A percentile compares a stretch with the other conserved stretches of the same genome.
These are phyloP conservation scores for Rhineura floridana DNA, from an alignment of 2,113 vertebrate genomes.

Conservation along the genomic window DNA sequence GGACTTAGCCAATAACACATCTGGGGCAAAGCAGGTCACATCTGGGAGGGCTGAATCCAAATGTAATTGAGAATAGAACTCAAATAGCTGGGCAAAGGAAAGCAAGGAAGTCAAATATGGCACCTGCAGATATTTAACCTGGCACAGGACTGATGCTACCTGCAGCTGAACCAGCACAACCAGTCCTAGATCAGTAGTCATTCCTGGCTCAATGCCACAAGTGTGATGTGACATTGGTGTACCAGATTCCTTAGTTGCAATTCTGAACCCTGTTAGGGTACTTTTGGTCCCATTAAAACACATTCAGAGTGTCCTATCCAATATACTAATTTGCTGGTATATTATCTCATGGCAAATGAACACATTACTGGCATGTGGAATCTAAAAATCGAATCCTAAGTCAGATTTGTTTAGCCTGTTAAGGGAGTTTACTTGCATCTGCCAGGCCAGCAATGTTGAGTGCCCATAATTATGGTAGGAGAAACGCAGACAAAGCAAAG, in stretches of 20 bases:
- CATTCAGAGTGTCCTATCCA: too few relatives aligned
- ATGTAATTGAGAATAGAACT: background rate
- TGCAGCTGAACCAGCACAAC: background rate
- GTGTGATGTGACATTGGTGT: too few relatives aligned
- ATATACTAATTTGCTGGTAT: too few relatives aligned
- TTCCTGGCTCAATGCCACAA: background rate
- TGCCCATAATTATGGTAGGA: too few relatives aligned
- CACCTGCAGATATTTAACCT: background rate
- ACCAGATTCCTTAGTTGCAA: background rate
- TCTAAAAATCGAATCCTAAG: too few relatives aligned
- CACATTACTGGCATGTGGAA: too few relatives aligned
- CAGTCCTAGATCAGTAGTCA: background rate
- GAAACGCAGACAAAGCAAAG: too few relatives aligned
- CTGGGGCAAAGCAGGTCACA: background rate
- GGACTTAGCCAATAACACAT: background rate
- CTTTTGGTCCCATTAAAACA: too few relatives aligned
- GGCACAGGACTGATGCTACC: background rate
- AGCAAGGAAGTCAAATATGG: background rate
- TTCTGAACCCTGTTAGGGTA: background rate
- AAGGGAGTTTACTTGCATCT: too few relatives aligned
- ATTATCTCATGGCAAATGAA: too few relatives aligned
- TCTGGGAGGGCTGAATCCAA: background rate
- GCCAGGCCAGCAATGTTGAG: too few relatives aligned
- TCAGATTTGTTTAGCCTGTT: too few relatives aligned
- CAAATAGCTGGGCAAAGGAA: background rate